Evolutionary conservation across 2,888 invertebrate species (phyloP).

Genomic region (Griposia aprilina): DNA sequence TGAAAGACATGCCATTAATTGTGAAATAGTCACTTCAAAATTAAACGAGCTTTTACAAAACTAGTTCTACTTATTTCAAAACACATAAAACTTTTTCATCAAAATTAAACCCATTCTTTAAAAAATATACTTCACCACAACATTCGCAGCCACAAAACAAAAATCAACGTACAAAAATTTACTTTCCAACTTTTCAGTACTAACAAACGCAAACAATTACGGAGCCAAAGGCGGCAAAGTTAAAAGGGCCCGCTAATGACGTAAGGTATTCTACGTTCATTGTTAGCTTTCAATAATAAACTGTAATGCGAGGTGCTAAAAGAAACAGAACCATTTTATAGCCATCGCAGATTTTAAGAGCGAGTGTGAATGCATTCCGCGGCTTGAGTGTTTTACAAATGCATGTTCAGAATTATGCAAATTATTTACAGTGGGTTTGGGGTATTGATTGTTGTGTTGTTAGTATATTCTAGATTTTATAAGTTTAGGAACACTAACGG

Average conservation of each 20-base stretch:
- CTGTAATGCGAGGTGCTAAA: constrained; percentile 82
- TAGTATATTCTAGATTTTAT: not conserved
- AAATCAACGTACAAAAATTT: constrained; percentile 53
- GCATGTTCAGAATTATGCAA: constrained; percentile 62
- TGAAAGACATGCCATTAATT: not conserved
- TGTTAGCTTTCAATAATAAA: constrained; percentile 84
- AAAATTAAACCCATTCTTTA: constrained; percentile 20
- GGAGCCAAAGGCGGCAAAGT: constrained; percentile 72
- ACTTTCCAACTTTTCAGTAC: constrained; percentile 61
- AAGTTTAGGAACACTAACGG: not conserved
- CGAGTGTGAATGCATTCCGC: constrained; percentile 69
- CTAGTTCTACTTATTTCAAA: not conserved
- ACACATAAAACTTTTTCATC: not conserved
- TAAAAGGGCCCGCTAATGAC: constrained; percentile 78
- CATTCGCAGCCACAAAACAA: constrained; percentile 43
- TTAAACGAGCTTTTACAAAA: not conserved
- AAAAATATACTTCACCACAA: not conserved
- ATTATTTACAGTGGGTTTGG: constrained; percentile 56
- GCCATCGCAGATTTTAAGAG: constrained; percentile 80
- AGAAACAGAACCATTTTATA: constrained; percentile 82
- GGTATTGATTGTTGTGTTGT: constrained; percentile 39
- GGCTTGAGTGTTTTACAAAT: constrained; percentile 71
- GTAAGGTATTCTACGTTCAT: constrained; percentile 79
- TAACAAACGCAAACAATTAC: constrained; percentile 66
- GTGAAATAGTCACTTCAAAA: not conserved